A percentile compares a stretch with the other conserved stretches of the same genome.
Evolutionary conservation across 2,888 invertebrate genomes (phyloP).

Genomic region (Crossocerus cetratus): DNA sequence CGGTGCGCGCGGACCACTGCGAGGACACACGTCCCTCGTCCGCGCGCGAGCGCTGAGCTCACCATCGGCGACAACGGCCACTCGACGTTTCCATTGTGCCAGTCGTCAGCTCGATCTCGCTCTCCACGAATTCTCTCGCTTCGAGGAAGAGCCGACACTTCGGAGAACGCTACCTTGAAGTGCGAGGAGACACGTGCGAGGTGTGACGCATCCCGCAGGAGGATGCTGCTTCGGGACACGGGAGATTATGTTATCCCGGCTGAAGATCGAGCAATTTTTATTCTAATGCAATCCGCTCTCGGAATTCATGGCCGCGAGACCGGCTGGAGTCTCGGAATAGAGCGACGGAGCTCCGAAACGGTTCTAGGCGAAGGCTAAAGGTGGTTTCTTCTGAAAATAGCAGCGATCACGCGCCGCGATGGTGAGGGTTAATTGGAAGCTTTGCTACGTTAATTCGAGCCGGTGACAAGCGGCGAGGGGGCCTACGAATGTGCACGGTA

Average conservation of each 20-base stretch:
- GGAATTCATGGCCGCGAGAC: too few species aligned
- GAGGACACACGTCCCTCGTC: slow-evolving; percentile 40
- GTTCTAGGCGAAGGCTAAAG: neutral
- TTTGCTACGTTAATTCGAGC: slow-evolving; percentile 60
- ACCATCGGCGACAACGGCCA: slow-evolving; percentile 50
- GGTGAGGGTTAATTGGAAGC: slow-evolving; percentile 60
- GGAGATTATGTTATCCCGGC: too few species aligned
- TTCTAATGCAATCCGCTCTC: too few species aligned
- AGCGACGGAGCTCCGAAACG: too few species aligned
- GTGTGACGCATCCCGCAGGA: too few species aligned
- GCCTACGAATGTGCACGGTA: slow-evolving; percentile 52
- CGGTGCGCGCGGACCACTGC: slow-evolving; percentile 38
- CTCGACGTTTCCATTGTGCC: slow-evolving; percentile 60
- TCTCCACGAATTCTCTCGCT: slow-evolving; percentile 33
- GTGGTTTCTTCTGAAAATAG: slow-evolving; percentile 15
- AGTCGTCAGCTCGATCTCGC: slow-evolving; percentile 27
- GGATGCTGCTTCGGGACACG: too few species aligned
- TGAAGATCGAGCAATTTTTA: too few species aligned
- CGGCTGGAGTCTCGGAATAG: too few species aligned
- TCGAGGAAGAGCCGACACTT: slow-evolving; percentile 35
- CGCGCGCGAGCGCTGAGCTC: slow-evolving; percentile 36
- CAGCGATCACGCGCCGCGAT: slow-evolving; percentile 33
- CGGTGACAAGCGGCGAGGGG: slow-evolving; percentile 43
- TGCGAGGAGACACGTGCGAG: neutral
- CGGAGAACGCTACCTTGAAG: slow-evolving; percentile 27